Evolutionary conservation across 2,113 vertebrate genomes (phyloP).

Genomic region (Cettia cetti): DNA sequence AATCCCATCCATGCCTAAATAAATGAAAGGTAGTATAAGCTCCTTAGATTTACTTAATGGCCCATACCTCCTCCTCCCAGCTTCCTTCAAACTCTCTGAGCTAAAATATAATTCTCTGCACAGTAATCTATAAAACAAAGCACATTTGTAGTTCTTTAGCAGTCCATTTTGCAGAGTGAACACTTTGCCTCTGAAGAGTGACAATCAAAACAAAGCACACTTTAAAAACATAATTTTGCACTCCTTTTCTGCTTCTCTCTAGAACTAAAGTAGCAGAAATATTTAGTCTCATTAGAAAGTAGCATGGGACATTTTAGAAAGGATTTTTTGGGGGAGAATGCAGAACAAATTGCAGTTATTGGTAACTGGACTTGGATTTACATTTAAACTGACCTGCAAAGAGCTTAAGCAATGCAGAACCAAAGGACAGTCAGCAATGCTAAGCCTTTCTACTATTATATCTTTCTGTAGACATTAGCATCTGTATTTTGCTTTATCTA

Average conservation of each 20-base stretch:
- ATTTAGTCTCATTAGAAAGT: neutral
- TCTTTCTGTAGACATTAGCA: conserved; percentile 9
- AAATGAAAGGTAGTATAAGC: neutral
- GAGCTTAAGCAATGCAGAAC: neutral
- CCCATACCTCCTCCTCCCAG: neutral
- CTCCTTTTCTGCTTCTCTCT: neutral
- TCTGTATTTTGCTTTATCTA: conserved; percentile 28
- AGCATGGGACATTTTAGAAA: neutral
- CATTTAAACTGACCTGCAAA: neutral
- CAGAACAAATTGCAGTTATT: neutral
- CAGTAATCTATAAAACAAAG: neutral
- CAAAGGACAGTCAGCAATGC: neutral
- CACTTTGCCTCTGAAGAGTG: neutral
- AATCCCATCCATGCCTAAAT: neutral
- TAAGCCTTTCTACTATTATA: neutral
- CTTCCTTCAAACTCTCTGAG: neutral
- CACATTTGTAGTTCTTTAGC: neutral
- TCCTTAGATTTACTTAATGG: neutral
- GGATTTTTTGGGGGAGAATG: neutral
- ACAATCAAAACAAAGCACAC: neutral
- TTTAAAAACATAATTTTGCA: neutral
- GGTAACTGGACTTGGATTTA: neutral
- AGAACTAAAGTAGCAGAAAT: neutral
- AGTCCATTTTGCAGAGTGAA: neutral
- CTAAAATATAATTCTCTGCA: neutral